phyloP scores from a whole-genome alignment of 2,888 invertebrate species.

The Acronicta psi region DNA sequence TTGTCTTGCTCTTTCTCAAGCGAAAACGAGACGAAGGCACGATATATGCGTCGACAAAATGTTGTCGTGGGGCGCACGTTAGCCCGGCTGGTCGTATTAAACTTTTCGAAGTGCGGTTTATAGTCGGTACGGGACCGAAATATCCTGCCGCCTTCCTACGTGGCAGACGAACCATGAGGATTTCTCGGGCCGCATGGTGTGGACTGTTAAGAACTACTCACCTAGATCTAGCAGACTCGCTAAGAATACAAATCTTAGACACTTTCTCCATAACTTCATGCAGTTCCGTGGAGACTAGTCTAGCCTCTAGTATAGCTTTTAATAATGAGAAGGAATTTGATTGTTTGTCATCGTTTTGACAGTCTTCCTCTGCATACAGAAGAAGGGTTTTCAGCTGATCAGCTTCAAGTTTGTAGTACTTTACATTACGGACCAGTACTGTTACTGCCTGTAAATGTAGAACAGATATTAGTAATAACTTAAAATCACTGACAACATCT shows the following conservation, averaged over 20 bases:
- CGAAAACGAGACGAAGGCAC: too few species aligned
- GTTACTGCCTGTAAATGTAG: conserved; percentile 91
- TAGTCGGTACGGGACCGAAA: too few species aligned
- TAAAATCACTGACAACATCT: too few species aligned
- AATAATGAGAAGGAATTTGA: conserved; percentile 96
- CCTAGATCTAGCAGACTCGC: conserved; percentile 90
- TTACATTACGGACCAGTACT: conserved; percentile 93
- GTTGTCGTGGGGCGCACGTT: too few species aligned
- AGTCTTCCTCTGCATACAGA: conserved; percentile 96
- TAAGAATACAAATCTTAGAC: conserved; percentile 93
- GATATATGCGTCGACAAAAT: too few species aligned
- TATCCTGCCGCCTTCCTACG: too few species aligned
- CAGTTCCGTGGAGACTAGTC: conserved; percentile 92
- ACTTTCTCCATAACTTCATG: conserved; percentile 95
- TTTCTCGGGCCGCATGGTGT: too few species aligned
- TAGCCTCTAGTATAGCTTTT: conserved; percentile 94
- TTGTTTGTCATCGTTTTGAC: conserved; percentile 95
- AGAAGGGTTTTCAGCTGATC: conserved; percentile 95
- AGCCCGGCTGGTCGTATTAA: too few species aligned
- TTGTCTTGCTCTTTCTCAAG: too few species aligned
- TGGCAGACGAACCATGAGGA: too few species aligned
- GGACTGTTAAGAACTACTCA: conserved; percentile 53
- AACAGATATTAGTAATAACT: background rate
- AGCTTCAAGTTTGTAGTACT: conserved; percentile 90
- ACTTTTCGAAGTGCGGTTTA: too few species aligned